Evolutionary conservation across 2,888 invertebrate genomes (phyloP), one percentile per base, ranked within the genome.

Genomic region (Tenthredo amoena): DNA sequence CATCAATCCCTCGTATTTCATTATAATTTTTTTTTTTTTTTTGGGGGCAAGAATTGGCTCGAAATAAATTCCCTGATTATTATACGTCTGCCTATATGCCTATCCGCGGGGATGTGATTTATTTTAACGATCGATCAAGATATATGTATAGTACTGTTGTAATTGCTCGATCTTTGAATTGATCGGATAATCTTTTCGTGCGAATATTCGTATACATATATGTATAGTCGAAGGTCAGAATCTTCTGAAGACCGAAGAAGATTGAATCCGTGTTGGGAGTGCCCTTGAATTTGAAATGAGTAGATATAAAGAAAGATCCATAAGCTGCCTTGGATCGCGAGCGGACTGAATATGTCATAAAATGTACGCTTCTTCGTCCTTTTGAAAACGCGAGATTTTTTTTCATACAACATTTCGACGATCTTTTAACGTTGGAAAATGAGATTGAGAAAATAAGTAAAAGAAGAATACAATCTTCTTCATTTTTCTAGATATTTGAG

Each of bases 261-360:
- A 50, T 50, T 34, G 34, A 77, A 77, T 77, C 50, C 50, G 77
- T 77, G 34, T 9, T 77, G 55, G 34, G 26, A 55, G 34, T 55
- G 77, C 77, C 77, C 77, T 77, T 77, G 77, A 77, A 77, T 77
- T 77, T 34, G 34, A 18, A 55, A 77, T 47, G 12, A 77, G 50
- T 34, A 18, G 18, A 2, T 50, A 6, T 37, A 55, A 26, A 77
- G 55, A 21, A 62, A 34, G 31, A 68, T 26, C 31, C 68, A 34
- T 68, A 68, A 34, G 68, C 47, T 31, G 4, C 18, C 77, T 21
- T 55, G 77, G 55, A 40, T 55, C 55, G 55, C 26, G 40, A 31
- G 40, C 9, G 71, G n/a, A 26, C 6, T 47, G 21, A 76, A 76
- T 55, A 34, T 77, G 43, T 21, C 55, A 55, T 77, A 77, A 55